Percentiles rank a stretch among this genome's conserved stretches.
Conservation (phyloP, 2,113 vertebrate species). For the Tenrec ecaudatus region DNA sequence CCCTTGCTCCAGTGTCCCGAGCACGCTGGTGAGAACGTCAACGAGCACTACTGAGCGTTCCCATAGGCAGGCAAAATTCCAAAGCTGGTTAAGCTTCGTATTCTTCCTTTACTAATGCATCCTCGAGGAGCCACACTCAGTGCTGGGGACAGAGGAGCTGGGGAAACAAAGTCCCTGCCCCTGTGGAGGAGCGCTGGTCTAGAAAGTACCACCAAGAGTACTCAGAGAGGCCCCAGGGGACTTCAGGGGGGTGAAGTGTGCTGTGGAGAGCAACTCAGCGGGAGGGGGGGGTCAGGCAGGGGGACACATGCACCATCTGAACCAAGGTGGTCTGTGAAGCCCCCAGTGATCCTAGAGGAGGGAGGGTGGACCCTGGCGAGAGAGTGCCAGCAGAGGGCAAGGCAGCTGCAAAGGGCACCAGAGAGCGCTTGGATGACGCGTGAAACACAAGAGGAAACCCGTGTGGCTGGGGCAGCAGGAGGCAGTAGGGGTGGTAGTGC, state of each 20-base stretch:
- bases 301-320: background rate
- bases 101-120: background rate
- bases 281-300: too few relatives aligned
- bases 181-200: too few relatives aligned
- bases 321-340: background rate
- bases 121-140: background rate
- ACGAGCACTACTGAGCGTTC: too few relatives aligned
- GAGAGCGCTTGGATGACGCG: background rate
- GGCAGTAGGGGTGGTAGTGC: background rate
- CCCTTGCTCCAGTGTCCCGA: background rate
- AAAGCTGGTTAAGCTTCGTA: background rate
- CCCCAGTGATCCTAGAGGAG: background rate
- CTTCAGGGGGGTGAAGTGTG: background rate
- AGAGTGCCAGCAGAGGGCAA: background rate
- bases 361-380: background rate
- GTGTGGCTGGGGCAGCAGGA: background rate
- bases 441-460: background rate
- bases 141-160: background rate
- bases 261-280: background rate
- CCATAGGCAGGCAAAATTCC: background rate
- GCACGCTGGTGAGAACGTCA: background rate
- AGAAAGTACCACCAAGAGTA: background rate
- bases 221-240: background rate
- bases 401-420: background rate
- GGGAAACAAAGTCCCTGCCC: background rate